A percentile compares a stretch with the other conserved stretches of the same genome.
phyloP scores from a whole-genome alignment of 92 coral and sea anemone genomes.

The Epizoanthus scotinus region DNA sequence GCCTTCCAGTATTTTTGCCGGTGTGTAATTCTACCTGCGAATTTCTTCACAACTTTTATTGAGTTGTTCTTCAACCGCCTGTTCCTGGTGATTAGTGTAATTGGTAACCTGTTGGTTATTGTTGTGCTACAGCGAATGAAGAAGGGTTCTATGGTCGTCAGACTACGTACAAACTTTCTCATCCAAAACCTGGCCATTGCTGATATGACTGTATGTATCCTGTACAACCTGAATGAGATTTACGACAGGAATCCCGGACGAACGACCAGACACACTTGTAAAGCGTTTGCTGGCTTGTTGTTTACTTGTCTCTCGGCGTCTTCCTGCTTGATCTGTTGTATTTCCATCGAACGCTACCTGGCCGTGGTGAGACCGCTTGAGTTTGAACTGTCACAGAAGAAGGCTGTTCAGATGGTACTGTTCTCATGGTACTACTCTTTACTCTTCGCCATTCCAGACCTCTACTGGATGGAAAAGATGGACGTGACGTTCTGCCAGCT shows the following conservation, averaged over 20 bases:
- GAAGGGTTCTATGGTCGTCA: slow-evolving; percentile 44
- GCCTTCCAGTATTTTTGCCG: slow-evolving; percentile 57
- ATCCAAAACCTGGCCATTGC: slow-evolving; percentile 76
- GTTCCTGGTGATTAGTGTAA: slow-evolving; percentile 61
- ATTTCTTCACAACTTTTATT: slow-evolving; percentile 42
- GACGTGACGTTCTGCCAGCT: slow-evolving; percentile 54
- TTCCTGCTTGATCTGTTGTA: slow-evolving; percentile 74
- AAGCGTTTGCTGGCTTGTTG: slow-evolving; percentile 68
- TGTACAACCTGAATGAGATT: slow-evolving; percentile 76
- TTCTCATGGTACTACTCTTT: slow-evolving; percentile 86
- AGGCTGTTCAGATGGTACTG: slow-evolving; percentile 65
- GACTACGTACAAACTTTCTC: slow-evolving; percentile 66
- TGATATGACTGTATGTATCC: slow-evolving; percentile 75
- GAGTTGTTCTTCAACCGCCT: slow-evolving; percentile 75
- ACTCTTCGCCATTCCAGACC: slow-evolving; percentile 72
- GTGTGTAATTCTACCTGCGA: slow-evolving; percentile 59
- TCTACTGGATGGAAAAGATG: slow-evolving; percentile 63
- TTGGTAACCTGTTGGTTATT: slow-evolving; percentile 77
- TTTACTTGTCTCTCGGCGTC: slow-evolving; percentile 72
- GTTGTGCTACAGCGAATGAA: slow-evolving; percentile 73
- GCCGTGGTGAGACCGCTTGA: slow-evolving; percentile 89
- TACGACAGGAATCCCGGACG: slow-evolving; percentile 53
- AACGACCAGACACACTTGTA: slow-evolving; percentile 62
- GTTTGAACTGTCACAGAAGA: slow-evolving; percentile 59
- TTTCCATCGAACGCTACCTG: slow-evolving; percentile 84